Conservation (phyloP, 2,888 invertebrate species). For the Baccha elongata region DNA sequence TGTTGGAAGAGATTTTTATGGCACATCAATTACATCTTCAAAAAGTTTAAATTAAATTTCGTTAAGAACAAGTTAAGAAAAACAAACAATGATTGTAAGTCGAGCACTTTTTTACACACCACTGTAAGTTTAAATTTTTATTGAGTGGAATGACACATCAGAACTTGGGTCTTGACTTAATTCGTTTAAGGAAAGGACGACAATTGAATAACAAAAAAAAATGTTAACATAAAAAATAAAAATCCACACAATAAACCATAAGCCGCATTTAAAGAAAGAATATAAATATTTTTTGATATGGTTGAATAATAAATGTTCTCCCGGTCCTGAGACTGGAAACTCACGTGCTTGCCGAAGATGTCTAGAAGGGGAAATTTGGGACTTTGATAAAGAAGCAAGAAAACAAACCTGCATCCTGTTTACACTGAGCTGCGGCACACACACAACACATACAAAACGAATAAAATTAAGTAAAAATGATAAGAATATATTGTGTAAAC, state of each 20-base stretch:
- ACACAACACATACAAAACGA: slow-evolving; percentile 38
- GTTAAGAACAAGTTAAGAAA: too few species aligned
- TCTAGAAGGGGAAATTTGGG: background rate
- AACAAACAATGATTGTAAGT: too few species aligned
- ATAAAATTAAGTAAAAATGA: slow-evolving; percentile 50
- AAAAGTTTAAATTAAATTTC: too few species aligned
- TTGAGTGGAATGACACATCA: slow-evolving; percentile 21
- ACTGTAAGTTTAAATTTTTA: background rate
- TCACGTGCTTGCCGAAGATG: too few species aligned
- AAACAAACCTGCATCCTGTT: slow-evolving; percentile 68
- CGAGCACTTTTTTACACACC: background rate
- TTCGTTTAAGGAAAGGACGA: slow-evolving; percentile 6
- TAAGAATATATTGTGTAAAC: slow-evolving; percentile 56
- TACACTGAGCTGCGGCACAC: slow-evolving; percentile 60
- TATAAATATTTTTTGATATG: slow-evolving; percentile 56
- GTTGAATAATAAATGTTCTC: slow-evolving; percentile 26
- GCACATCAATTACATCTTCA: too few species aligned
- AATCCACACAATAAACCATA: slow-evolving; percentile 33
- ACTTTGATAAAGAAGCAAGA: slow-evolving; percentile 52
- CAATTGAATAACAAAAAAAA: slow-evolving; percentile 6
- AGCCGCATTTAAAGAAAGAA: slow-evolving; percentile 35
- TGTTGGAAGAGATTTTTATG: too few species aligned
- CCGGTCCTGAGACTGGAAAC: too few species aligned
- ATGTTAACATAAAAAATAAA: background rate
- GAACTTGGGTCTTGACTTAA: slow-evolving; percentile 9